Evolutionary conservation across 2,888 invertebrate genomes (phyloP).

Genomic region (Trichopria drosophilae): DNA sequence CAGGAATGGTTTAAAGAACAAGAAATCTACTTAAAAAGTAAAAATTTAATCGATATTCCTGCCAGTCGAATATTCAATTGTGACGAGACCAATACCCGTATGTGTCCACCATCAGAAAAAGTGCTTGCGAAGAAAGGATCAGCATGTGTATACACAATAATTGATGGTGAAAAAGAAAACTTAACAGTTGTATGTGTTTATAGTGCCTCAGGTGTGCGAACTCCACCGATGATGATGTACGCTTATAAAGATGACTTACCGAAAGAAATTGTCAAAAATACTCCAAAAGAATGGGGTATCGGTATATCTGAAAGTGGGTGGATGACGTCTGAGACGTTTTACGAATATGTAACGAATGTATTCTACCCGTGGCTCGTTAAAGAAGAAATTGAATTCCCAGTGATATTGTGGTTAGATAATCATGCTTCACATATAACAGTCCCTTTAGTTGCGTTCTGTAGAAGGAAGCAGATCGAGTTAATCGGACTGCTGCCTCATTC

Average conservation of each 20-base stretch:
- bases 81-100: too few relatives aligned
- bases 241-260: constrained; percentile 22
- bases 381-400: constrained; percentile 43
- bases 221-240: constrained; percentile 27
- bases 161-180: constrained; percentile 13
- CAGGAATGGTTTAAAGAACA: too few relatives aligned
- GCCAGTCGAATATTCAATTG: too few relatives aligned
- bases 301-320: constrained; percentile 20
- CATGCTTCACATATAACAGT: too few relatives aligned
- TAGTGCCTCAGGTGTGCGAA: constrained; percentile 17
- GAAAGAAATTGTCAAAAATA: constrained; percentile 9
- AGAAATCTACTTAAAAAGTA: too few relatives aligned
- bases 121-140: too few relatives aligned
- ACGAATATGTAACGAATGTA: too few relatives aligned
- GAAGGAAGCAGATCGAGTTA: constrained; percentile 45
- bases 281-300: constrained; percentile 16
- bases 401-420: constrained; percentile 51
- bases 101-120: too few relatives aligned
- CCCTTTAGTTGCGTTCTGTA: constrained; percentile 48
- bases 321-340: too few relatives aligned
- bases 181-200: constrained; percentile 23
- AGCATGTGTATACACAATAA: too few relatives aligned
- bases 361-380: constrained; percentile 46
- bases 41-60: too few relatives aligned
- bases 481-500: constrained; percentile 47